Evolutionary conservation across 2,797 vertebrate species (phyloP), one percentile per base, ranked within the genome.

Genomic region (Lacerta viridis): DNA sequence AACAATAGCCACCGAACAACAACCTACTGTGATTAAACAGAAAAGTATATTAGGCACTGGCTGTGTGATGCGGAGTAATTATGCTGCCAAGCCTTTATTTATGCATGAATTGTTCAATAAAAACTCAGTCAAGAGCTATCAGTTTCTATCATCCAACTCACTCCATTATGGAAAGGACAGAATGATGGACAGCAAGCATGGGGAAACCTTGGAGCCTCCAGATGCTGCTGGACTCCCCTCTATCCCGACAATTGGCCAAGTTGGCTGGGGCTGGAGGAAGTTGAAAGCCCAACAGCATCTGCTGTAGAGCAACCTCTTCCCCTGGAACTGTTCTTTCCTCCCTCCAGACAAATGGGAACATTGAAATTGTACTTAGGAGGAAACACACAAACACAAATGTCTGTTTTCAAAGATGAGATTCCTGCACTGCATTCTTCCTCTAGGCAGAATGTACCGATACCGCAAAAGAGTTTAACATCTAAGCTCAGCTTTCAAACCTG

Each of bases 401-500:
- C 27, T 69, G 79, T 50, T 83, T 83, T 87, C 68, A 83, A 36
- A 78, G 33, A 69, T 15, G 50, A 72, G 11, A 72, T 87, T 83
- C 50, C 59, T 27, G 27, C 43, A 81, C n/a, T 69, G 13, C 39
- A n/a, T 71, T 43, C n/a, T 59, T 46, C 29, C 20, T 82, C 72
- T 82, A 85, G 68, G 50, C 77, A 87, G 43, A 82, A 80, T 55
- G 33, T 68, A 39, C n/a, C n/a, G n/a, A 15, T 66, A 69, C 43
- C 20, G 7, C 18, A 4, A 68, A 71, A 80, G 41, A 88, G n/a
- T 2, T 43, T 27, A 17, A 64, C 25, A 27, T 27, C 77, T 64
- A 82, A 71, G 50, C 18, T 80, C 71, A 64, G 25, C 66, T 80
- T 88, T 83, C 84, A 86, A 80, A 55, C 36, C n/a, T 61, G 90